These are phyloP conservation scores for Cheumatopsyche charites DNA, from an alignment of 1,140 invertebrate genomes.

Conservation along the genomic window DNA sequence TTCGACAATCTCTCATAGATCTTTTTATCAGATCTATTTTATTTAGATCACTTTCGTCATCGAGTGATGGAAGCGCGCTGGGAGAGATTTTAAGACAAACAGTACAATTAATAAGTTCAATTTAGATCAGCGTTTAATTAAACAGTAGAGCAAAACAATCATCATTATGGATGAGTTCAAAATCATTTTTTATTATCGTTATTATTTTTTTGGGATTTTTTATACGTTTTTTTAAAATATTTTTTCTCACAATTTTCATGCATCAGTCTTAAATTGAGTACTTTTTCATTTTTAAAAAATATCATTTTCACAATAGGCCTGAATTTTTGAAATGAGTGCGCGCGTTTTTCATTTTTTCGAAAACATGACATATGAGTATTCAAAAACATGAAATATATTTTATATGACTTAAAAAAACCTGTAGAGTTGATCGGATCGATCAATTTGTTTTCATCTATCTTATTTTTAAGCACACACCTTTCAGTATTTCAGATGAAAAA, in stretches of 20 bases:
- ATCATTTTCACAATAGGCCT: conserved; percentile 46
- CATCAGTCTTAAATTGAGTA: conserved; percentile 50
- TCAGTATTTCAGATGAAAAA: no score
- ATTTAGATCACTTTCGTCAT: conserved; percentile 17
- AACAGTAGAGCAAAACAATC: conserved; percentile 48
- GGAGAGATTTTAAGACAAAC: conserved; percentile 38
- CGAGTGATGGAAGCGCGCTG: conserved; percentile 11
- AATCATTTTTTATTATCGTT: no score
- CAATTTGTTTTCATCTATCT: no score
- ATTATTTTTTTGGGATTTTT: conserved; percentile 41
- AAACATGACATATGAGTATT: background rate
- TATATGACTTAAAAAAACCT: background rate
- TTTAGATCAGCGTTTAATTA: conserved; percentile 43
- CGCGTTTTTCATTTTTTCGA: background rate
- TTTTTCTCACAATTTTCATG: conserved; percentile 47
- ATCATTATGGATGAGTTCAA: conserved; percentile 47
- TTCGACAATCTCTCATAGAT: background rate
- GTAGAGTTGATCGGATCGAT: background rate
- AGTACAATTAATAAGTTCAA: conserved; percentile 27
- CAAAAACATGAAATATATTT: background rate
- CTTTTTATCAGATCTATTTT: background rate
- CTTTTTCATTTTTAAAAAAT: conserved; percentile 42
- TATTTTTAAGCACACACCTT: no score
- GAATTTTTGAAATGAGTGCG: conserved; percentile 31
- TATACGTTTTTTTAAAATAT: conserved; percentile 45